Evolutionary conservation across 2,797 vertebrate species (phyloP), one percentile per base, ranked within the genome.

Genomic region (Spheniscus humboldti): DNA sequence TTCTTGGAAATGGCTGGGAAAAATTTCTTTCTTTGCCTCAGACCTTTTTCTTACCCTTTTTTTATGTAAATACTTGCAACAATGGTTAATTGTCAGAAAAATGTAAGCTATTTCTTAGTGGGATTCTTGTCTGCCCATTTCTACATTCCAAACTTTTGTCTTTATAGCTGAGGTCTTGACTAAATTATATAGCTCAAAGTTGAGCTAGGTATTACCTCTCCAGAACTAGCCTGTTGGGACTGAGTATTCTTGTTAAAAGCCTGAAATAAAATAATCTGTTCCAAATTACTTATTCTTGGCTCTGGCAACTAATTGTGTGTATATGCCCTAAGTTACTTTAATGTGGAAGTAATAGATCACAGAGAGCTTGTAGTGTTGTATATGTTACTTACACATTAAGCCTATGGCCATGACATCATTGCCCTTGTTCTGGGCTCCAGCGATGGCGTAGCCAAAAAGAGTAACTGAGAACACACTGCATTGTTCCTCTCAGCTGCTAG

Each of bases 31-130:
- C 85, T 92, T 92, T 79, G 63, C 30, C 20, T 45, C 67, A 60
- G 85, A 95, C 77, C 18, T 62, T 88, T 74, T 89, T 77, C 37
- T 41, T 80, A 33, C 17, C 22, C 9, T 75, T 83, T 53, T 53
- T 52, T 50, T 31, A 85, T 77, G 90, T 75, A 95, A 96, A 95
- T 81, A 86, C 37, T 95, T 88, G 48, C 48, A 95, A 95, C 88
- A 95, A 96, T 91, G 73, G 78, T 60, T 96, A 91, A 88, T 87
- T 93, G 79, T 94, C 77, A 86, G 88, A 93, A 95, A 95, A 97
- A 96, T 96, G 79, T 75, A 92, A 88, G 60, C 56, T 88, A 91
- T 91, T 90, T 92, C 94, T 94, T 66, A 92, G 91, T 30, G 56
- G 75, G 55, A 96, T 96, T 92, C 62, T 86, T 94, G 92, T 72